Evolutionary conservation across 2,797 vertebrate species (phyloP), one percentile per base, ranked within the genome.

Genomic region (Garrulus glandarius): DNA sequence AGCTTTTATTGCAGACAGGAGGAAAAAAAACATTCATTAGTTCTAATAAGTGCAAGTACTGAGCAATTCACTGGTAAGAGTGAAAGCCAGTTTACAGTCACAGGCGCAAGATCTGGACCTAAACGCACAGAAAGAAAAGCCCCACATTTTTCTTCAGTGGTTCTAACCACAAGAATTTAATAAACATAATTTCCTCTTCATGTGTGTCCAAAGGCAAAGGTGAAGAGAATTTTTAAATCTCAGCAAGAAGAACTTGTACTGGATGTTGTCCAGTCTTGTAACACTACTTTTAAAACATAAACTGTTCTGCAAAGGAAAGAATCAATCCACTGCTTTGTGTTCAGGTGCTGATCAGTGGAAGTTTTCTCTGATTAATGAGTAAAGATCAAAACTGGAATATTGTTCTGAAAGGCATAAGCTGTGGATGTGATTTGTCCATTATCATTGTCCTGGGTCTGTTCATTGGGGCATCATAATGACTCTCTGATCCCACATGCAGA

Each of bases 141-240:
- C 17, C 9, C 27, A 71, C 13, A 27, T 82, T 89, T 75, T 93
- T 63, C 14, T 72, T 76, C 91, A 76, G 67, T 77, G 23, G 34
- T 91, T 87, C 30, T 70, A 82, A 85, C 84, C 9, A 0, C 65
- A 91, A 82, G 30, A 74, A 86, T 91, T 87, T 94, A 86, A 81
- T 77, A 86, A 84, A 55, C 11, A 26, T 57, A n/a, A 50, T 94
- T 96, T 96, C 26, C 23, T 92, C 69, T 95, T 95, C 83, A 84
- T 85, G 74, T 87, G 75, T 61, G 57, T 92, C 50, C 68, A 95
- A 87, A 92, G 71, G 65, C 44, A 93, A 94, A 89, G 67, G 74
- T 74, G 75, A 92, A 88, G 59, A 94, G 49, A 90, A 89, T 77
- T 93, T 91, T 87, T 80, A 74, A 79, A 83, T 83, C 39, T 87